Evolutionary conservation across 2,888 invertebrate species (phyloP).

Genomic region (Cryptus viduatorius): DNA sequence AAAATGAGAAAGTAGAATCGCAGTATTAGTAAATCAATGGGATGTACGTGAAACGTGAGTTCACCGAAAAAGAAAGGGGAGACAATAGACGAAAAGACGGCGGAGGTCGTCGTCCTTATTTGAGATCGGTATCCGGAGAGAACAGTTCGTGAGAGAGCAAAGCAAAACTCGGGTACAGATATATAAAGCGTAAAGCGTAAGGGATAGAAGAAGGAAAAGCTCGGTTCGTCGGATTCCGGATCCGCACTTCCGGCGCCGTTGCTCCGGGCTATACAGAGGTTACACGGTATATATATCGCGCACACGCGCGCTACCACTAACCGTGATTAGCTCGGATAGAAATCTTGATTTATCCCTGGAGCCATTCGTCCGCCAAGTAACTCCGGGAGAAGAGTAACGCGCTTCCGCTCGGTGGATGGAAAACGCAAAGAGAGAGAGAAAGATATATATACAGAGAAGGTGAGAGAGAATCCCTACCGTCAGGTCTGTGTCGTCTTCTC

Average conservation of each 20-base stretch:
- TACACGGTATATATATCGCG: neutral
- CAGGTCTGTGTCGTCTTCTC: conserved; percentile 47
- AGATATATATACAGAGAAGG: conserved; percentile 46
- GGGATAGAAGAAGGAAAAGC: conserved; percentile 28
- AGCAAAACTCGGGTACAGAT: neutral
- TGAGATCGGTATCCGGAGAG: conserved; percentile 3
- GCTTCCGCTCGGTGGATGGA: conserved; percentile 1
- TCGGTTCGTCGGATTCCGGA: conserved; percentile 27
- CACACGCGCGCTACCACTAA: conserved; percentile 55
- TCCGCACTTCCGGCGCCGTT: conserved; percentile 43
- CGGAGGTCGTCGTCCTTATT: conserved; percentile 4
- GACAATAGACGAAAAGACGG: neutral
- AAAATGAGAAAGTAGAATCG: neutral
- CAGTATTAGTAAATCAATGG: neutral
- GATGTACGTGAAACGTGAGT: too few species aligned
- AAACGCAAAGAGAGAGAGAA: conserved; percentile 21
- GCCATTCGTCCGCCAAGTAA: conserved; percentile 30
- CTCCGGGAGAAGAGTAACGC: conserved; percentile 4
- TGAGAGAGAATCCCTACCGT: conserved; percentile 48
- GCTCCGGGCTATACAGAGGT: conserved; percentile 6
- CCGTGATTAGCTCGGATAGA: conserved; percentile 76
- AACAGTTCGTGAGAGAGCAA: neutral
- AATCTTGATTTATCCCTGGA: conserved; percentile 77
- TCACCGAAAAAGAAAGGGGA: neutral
- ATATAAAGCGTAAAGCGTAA: neutral